These are phyloP conservation scores for Anser cygnoides DNA, from an alignment of 2,113 vertebrate genomes.

Conservation along the genomic window DNA sequence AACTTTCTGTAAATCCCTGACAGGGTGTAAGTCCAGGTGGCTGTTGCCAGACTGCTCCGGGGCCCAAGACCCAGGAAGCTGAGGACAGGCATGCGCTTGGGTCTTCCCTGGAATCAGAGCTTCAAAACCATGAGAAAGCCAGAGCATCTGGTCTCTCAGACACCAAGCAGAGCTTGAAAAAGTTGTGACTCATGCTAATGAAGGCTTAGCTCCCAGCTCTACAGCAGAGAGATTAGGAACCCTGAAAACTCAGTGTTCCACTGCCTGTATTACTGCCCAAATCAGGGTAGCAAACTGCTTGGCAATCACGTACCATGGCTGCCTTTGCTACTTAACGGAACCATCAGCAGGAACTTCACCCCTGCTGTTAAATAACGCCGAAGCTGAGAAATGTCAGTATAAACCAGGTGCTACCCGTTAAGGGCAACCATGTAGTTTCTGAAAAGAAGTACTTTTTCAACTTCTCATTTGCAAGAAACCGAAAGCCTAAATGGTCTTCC, in stretches of 20 bases:
- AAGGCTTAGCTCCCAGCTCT: background rate
- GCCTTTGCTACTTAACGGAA: background rate
- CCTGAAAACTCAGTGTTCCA: background rate
- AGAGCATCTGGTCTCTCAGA: background rate
- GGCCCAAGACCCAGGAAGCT: background rate
- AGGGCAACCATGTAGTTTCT: background rate
- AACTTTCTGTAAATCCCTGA: background rate
- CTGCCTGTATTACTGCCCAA: background rate
- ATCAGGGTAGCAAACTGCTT: background rate
- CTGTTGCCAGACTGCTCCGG: background rate
- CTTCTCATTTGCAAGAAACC: background rate
- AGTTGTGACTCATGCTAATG: background rate
- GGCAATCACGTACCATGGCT: background rate
- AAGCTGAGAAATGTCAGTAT: background rate
- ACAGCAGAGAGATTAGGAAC: background rate
- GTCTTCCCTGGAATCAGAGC: background rate
- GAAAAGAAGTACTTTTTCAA: background rate
- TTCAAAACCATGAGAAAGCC: background rate
- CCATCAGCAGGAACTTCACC: background rate
- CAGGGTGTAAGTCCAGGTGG: background rate
- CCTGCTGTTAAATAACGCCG: background rate
- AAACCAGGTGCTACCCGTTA: background rate
- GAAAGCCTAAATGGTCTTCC: background rate
- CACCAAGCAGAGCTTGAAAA: background rate
- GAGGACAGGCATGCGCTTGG: rapidly evolving